These are phyloP conservation scores for Brachypodius melanocephalos DNA, from an alignment of 2,113 vertebrate species.

Conservation along the genomic window DNA sequence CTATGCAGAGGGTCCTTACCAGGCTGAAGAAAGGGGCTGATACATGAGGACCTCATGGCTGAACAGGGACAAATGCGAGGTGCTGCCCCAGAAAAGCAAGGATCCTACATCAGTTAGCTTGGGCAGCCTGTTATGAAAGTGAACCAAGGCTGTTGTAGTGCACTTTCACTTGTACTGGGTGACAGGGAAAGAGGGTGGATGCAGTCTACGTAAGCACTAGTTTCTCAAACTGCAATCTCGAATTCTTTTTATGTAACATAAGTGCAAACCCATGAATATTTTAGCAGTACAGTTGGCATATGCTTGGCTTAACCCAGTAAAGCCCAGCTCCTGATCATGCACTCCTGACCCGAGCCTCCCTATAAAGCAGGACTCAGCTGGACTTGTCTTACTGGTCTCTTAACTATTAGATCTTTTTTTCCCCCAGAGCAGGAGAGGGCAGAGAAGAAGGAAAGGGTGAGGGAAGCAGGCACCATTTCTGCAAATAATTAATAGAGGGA, in stretches of 20 bases:
- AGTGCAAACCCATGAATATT: slow-evolving; percentile 10
- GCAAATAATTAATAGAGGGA: neutral
- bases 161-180: neutral
- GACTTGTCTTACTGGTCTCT: neutral
- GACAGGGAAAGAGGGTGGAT: neutral
- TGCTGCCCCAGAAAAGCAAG: neutral
- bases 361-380: neutral
- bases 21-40: neutral
- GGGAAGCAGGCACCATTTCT: neutral
- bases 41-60: neutral
- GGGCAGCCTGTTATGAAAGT: neutral
- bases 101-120: neutral
- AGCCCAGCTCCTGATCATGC: neutral
- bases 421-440: neutral
- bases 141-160: neutral
- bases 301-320: neutral
- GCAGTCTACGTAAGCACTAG: neutral
- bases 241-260: neutral
- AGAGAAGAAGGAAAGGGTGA: neutral
- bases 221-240: neutral
- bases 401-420: neutral
- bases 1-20: neutral
- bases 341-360: neutral
- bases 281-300: neutral
- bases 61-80: neutral